Base-by-base conservation (phyloP, 1,140 invertebrate genomes). In the Euborellia annulipes region DNA sequence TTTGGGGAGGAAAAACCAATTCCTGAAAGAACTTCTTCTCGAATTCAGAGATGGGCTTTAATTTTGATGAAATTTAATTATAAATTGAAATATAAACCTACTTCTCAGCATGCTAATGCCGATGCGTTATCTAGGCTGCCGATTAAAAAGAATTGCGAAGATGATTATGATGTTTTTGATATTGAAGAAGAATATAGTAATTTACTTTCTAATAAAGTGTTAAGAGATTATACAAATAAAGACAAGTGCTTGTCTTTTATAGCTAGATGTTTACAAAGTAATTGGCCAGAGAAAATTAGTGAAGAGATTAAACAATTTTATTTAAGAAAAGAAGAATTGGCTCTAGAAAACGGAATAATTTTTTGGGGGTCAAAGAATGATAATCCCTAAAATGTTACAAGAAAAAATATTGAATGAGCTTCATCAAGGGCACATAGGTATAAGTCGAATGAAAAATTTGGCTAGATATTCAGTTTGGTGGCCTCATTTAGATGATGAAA, bases 1-100 rank as follows among this genome's bases (percentile, higher is more conserved):
- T 67, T 71, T 47, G 55, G 54, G 3, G 23, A 56, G 34, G 54
- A 62, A 43, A 53, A 56, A 38, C 54, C 47, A 2, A 45, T 64
- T 16, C 61, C 58, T 7, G 39, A 51, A 40, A 54, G 61, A 48
- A 49, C 58, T 13, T 54, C 60, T 13, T 52, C 22, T 34, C 36
- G 63, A 32, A 18, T 66, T 13, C 58, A 60, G 36, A 48, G 58
- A 19, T 67, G 57, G 53, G 55, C 57, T 11, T 47, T 62, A 14
- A 52, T 59, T 34, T 51, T 66, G 32, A 47, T 48, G 3, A 55
- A 50, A 2, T 65, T 58, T 50, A 46, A 60, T 44, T 66, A 60
- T 48, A 46, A 51, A 36, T 58, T 65, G 18, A 47, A 57, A 50
- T 55, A 60, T 50, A 48, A 58, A 23, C 48, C 48, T 9, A 46